Evolutionary conservation across 2,113 vertebrate species (phyloP).

Genomic region (Emydura subglobosa): DNA sequence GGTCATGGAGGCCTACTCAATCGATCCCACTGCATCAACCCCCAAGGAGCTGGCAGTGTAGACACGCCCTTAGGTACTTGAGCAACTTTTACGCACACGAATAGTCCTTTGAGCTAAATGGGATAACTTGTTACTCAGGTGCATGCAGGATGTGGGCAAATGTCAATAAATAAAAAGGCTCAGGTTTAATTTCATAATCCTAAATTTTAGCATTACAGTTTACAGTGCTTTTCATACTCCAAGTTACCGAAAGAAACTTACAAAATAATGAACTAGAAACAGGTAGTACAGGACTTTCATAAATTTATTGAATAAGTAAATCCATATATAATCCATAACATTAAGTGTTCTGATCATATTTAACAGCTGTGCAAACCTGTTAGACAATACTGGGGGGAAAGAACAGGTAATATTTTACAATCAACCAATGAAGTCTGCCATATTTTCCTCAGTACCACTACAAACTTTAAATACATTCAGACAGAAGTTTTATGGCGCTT

Average conservation of each 20-base stretch:
- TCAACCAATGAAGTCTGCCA: background rate
- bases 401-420: background rate
- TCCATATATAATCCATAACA: conserved; percentile 46
- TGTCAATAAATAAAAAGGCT: background rate
- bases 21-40: no score
- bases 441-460: background rate
- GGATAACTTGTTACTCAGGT: background rate
- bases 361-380: conserved; percentile 64
- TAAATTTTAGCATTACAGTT: background rate
- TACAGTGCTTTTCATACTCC: background rate
- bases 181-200: background rate
- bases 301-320: background rate
- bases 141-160: background rate
- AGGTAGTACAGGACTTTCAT: background rate
- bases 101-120: background rate
- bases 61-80: background rate
- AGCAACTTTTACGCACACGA: background rate
- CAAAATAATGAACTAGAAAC: conserved; percentile 45
- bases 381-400: background rate
- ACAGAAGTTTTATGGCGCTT: background rate
- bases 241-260: background rate
- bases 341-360: conserved; percentile 24
- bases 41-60: no score
- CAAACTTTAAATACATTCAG: conserved; percentile 14
- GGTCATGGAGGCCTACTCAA: no score